A percentile compares a stretch with the other conserved stretches of the same genome.
Evolutionary conservation across 2,113 vertebrate genomes (phyloP).

Genomic region (Cyanocitta stelleri): DNA sequence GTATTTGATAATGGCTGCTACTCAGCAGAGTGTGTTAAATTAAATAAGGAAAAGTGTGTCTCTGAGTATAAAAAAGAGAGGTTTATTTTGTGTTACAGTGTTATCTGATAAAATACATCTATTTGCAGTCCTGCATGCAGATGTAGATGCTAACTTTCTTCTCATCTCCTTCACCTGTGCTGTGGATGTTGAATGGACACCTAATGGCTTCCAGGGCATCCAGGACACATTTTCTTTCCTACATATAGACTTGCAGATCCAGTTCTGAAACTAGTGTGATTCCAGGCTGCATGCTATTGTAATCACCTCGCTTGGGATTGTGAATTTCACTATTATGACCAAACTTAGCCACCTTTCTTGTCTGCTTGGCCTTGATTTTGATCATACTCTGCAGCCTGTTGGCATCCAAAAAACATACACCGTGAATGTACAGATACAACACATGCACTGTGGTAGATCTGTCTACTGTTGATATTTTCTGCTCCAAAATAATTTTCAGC

Average conservation of each 20-base stretch:
- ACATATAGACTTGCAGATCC: not conserved
- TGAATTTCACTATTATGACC: not conserved
- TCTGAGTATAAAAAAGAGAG: not conserved
- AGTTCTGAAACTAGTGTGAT: not conserved
- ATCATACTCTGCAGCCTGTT: not conserved
- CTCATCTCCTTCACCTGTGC: not conserved
- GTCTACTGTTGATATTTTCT: not conserved
- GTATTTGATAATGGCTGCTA: not conserved
- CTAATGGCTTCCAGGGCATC: rapidly evolving
- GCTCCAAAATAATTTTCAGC: not conserved
- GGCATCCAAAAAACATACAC: not conserved
- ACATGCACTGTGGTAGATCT: not conserved
- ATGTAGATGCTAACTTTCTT: not conserved
- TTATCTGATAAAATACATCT: not conserved
- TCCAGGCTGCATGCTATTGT: not conserved
- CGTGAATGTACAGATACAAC: rapidly evolving
- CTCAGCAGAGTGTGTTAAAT: not conserved
- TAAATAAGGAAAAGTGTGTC: not conserved
- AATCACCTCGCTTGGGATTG: not conserved
- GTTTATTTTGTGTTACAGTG: not conserved
- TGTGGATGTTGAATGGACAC: not conserved
- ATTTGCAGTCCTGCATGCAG: not conserved
- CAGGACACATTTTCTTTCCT: not conserved
- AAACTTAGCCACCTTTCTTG: not conserved
- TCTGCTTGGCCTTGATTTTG: not conserved